Base-by-base conservation (phyloP, 2,888 invertebrate genomes). In the Taphrorychus bicolor region DNA sequence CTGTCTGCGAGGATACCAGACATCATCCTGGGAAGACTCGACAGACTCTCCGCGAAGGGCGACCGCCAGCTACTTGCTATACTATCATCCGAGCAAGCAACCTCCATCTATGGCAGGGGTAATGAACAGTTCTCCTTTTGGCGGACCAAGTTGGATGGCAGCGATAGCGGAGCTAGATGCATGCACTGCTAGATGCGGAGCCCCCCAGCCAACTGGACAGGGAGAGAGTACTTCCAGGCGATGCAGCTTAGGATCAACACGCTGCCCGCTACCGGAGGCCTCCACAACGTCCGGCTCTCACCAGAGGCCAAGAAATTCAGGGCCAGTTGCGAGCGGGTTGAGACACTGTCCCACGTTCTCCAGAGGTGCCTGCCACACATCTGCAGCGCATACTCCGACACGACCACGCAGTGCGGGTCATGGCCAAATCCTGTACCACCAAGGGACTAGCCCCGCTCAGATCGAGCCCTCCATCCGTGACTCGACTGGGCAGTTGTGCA, bases 321-420 rank as follows among this genome's bases (percentile, higher is more conserved):
- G n/a, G 45, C 11, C 2, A 3, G 51, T 0, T 76, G 76, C 45
- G 22, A 23, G 0, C 41, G 72, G 1, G 42, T 22, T 1, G 76
- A 76, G 1, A 32, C 40, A 7, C 24, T 71, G 0, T 59, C 24
- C n/a, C 71, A 70, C 41, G 64, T 70, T 0, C 56, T 72, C 1
- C 72, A 72, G 40, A 32, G 62, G n/a, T 71, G 71, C 70, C 71
- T 7, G 53, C 23, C 17, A 69, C 69, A 2, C 48, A 63, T 49
- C 7, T 7, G 3, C 14, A 14, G 32, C n/a, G 64, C 2, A 59
- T 63, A 7, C 41, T 40, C 4, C 17, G 71, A 2, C 70, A 71
- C 52, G 60, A 71, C 65, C 52, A 63, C 9, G 57, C 52, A 0
- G 69, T 59, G 2, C 21, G 32, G 19, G 53, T 45, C 9, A 18